Percentiles rank a stretch among this genome's conserved stretches.
Evolutionary conservation across 1,140 invertebrate species (phyloP).

Genomic region (Zelostemma sp.): DNA sequence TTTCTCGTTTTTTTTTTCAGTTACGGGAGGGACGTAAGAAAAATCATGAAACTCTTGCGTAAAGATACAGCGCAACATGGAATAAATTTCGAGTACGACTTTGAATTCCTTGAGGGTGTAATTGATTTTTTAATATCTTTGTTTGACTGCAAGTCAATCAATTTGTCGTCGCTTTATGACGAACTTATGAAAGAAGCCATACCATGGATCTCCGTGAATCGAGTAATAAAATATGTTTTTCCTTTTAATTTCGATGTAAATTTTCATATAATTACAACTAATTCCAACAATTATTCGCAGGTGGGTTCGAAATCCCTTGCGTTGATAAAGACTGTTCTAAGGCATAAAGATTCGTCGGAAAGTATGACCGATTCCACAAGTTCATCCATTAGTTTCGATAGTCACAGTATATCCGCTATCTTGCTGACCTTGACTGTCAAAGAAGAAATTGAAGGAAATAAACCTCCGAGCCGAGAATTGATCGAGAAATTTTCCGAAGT

Average conservation of each 20-base stretch:
- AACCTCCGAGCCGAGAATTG: slow-evolving; percentile 40
- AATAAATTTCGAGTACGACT: too few relatives aligned
- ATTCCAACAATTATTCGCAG: slow-evolving; percentile 44
- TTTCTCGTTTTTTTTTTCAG: slow-evolving; percentile 30
- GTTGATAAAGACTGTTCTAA: slow-evolving; percentile 60
- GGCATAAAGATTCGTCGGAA: slow-evolving; percentile 27
- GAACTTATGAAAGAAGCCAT: slow-evolving; percentile 64
- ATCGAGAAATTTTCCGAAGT: slow-evolving; percentile 59
- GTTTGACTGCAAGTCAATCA: slow-evolving; percentile 62
- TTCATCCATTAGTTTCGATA: too few relatives aligned
- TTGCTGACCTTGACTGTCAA: slow-evolving; percentile 55
- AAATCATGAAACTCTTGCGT: slow-evolving; percentile 53
- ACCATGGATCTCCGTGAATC: slow-evolving; percentile 65
- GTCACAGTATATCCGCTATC: slow-evolving; percentile 59
- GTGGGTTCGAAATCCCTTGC: slow-evolving; percentile 61
- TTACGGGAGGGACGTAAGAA: slow-evolving; percentile 54
- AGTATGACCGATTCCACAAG: slow-evolving; percentile 21
- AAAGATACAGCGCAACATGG: too few relatives aligned
- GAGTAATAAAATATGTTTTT: slow-evolving; percentile 42
- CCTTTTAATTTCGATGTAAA: background rate
- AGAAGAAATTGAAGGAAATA: slow-evolving; percentile 35
- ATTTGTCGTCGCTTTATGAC: slow-evolving; percentile 62
- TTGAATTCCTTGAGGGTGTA: slow-evolving; percentile 66
- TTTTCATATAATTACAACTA: background rate
- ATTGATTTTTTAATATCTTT: slow-evolving; percentile 71